Evolutionary conservation across 1,140 invertebrate genomes (phyloP).

Genomic region (Trachymyrmex cornetzi): DNA sequence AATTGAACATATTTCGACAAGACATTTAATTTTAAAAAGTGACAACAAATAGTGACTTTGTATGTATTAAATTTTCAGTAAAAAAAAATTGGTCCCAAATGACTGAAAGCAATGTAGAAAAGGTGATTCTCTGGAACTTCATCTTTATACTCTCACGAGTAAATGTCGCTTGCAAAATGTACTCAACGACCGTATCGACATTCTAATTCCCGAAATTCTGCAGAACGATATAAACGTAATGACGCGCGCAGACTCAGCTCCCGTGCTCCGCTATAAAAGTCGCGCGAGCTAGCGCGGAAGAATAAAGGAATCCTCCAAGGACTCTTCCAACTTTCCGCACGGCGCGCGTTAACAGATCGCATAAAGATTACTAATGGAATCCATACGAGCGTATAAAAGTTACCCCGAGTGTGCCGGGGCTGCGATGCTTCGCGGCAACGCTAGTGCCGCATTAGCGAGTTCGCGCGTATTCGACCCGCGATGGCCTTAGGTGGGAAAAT

Average conservation of each 20-base stretch:
- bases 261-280: slow-evolving; percentile 28
- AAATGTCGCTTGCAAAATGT: not conserved
- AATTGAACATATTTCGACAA: not conserved
- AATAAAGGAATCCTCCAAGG: slow-evolving; percentile 65
- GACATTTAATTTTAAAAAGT: not conserved
- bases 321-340: slow-evolving; percentile 43
- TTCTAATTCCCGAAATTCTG: slow-evolving; percentile 58
- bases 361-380: slow-evolving; percentile 77
- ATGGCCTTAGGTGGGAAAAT: slow-evolving; percentile 55
- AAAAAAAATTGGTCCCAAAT: not conserved
- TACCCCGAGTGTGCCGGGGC: slow-evolving; percentile 32
- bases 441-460: slow-evolving; percentile 70
- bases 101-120: not conserved
- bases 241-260: slow-evolving; percentile 29
- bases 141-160: not conserved
- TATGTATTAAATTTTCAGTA: not conserved
- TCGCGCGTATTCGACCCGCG: slow-evolving; percentile 41
- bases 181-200: slow-evolving; percentile 37
- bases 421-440: slow-evolving; percentile 29
- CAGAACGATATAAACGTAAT: slow-evolving; percentile 41
- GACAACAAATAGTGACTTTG: not conserved
- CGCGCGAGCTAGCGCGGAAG: not conserved
- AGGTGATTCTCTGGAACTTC: not conserved
- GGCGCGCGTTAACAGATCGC: slow-evolving; percentile 74
- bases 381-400: slow-evolving; percentile 71